These are phyloP conservation scores for Carposina sasakii DNA, from an alignment of 1,140 invertebrate species.

Conservation along the genomic window DNA sequence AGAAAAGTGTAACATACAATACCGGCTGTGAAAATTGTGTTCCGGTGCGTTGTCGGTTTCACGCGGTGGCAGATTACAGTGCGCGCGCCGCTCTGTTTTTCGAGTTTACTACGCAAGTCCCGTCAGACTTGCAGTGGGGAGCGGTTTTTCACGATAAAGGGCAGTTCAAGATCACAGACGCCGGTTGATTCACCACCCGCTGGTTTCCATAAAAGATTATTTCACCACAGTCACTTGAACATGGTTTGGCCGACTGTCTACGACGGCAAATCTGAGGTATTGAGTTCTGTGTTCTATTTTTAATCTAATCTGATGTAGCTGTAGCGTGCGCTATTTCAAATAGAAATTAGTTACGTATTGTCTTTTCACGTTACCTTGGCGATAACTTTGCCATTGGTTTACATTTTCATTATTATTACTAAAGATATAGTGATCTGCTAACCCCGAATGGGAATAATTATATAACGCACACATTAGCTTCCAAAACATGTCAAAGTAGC, in stretches of 20 bases:
- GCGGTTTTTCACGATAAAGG: constrained; percentile 59
- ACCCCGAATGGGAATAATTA: too few relatives aligned
- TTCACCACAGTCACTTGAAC: constrained; percentile 35
- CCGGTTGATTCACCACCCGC: constrained; percentile 39
- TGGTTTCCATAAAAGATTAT: constrained; percentile 35
- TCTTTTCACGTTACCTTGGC: constrained; percentile 31
- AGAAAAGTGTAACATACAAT: too few relatives aligned
- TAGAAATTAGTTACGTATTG: too few relatives aligned
- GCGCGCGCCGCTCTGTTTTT: constrained; percentile 54
- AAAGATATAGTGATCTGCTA: too few relatives aligned
- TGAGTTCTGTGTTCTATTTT: constrained; percentile 11
- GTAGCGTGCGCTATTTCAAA: constrained; percentile 25
- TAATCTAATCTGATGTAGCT: constrained; percentile 20
- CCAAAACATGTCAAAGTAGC: too few relatives aligned
- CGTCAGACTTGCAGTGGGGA: constrained; percentile 42
- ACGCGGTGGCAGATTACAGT: constrained; percentile 37
- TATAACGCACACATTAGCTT: too few relatives aligned
- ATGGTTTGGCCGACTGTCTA: constrained; percentile 61
- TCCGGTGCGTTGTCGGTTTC: constrained; percentile 18
- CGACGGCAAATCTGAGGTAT: constrained; percentile 65
- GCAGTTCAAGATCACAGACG: constrained; percentile 68
- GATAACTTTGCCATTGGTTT: constrained; percentile 27
- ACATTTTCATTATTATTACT: background rate
- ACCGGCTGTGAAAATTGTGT: too few relatives aligned
- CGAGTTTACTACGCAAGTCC: constrained; percentile 55